A percentile compares a stretch with the other conserved stretches of the same genome.
phyloP scores from a whole-genome alignment of 2,888 invertebrate species.

The Tenthredo livida region DNA sequence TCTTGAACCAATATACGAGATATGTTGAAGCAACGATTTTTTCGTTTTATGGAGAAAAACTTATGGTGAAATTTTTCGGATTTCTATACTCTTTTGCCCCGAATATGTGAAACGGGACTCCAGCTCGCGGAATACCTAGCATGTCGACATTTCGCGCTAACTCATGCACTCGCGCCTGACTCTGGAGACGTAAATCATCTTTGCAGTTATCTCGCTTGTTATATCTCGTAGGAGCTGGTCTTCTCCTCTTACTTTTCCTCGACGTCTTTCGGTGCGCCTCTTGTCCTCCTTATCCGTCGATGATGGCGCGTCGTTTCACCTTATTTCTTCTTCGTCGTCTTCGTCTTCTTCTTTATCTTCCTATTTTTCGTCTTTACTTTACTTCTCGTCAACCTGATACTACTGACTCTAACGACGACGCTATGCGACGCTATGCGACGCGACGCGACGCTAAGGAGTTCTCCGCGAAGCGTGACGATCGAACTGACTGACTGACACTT shows the following conservation, averaged over 20 bases:
- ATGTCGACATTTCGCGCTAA: constrained; percentile 1
- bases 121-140: background rate
- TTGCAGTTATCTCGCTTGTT: constrained; percentile 38
- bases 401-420: constrained; percentile 36
- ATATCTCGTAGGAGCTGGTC: constrained; percentile 15
- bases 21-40: background rate
- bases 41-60: too few relatives aligned
- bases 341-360: background rate
- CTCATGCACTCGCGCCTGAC: background rate
- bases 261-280: background rate
- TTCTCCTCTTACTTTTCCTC: background rate
- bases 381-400: constrained; percentile 27
- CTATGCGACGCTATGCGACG: background rate
- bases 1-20: background rate
- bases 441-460: background rate
- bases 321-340: background rate
- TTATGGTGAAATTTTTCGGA: too few relatives aligned
- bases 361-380: background rate
- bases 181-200: constrained; percentile 12
- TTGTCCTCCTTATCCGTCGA: constrained; percentile 19
- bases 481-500: constrained; percentile 39
- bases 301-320: constrained; percentile 3
- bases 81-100: background rate
- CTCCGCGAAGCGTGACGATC: constrained; percentile 37
- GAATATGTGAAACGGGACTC: background rate